These are phyloP conservation scores for Cyrtodaria siliqua DNA, from an alignment of 2,888 invertebrate genomes.

Conservation along the genomic window DNA sequence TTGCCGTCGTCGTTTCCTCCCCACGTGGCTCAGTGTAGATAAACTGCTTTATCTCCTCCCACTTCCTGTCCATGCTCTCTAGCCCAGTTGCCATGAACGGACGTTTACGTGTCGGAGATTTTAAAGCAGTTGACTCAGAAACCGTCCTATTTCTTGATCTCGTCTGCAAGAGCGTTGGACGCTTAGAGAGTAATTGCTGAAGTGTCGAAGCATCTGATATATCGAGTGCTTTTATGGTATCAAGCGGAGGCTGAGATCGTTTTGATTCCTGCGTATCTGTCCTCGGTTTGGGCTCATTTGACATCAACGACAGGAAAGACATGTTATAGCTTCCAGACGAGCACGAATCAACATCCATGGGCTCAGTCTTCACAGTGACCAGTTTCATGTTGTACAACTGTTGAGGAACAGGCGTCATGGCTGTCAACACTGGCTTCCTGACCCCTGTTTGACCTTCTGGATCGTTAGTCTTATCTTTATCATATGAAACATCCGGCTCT, in stretches of 20 bases:
- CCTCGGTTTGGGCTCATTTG: slow-evolving; percentile 14
- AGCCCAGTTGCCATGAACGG: slow-evolving; percentile 40
- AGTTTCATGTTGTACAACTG: slow-evolving; percentile 28
- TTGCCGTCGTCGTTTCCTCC: slow-evolving; percentile 1
- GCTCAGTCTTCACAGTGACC: slow-evolving; percentile 16
- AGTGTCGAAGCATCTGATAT: slow-evolving; percentile 47
- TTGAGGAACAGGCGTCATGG: not conserved
- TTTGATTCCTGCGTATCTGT: not conserved
- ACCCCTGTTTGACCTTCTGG: slow-evolving; percentile 1
- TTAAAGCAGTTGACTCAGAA: slow-evolving; percentile 30
- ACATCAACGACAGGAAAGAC: slow-evolving; percentile 19
- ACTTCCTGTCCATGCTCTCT: slow-evolving; percentile 75
- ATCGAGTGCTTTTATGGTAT: slow-evolving; percentile 38
- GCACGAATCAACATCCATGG: not conserved
- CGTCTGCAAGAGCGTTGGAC: slow-evolving; percentile 17
- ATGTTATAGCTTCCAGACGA: not conserved
- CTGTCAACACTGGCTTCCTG: not conserved
- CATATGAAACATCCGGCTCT: slow-evolving; percentile 14
- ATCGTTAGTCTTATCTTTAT: slow-evolving; percentile 7
- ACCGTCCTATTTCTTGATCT: slow-evolving; percentile 37
- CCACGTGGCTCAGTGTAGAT: slow-evolving; percentile 58
- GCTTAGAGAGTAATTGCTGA: slow-evolving; percentile 37
- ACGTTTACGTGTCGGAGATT: slow-evolving; percentile 39
- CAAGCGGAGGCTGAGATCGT: slow-evolving; percentile 1
- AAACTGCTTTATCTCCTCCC: slow-evolving; percentile 80